A percentile compares a stretch with the other conserved stretches of the same genome.
These are phyloP conservation scores for Ammodytes marinus DNA, from an alignment of 2,113 vertebrate species.

Conservation along the genomic window DNA sequence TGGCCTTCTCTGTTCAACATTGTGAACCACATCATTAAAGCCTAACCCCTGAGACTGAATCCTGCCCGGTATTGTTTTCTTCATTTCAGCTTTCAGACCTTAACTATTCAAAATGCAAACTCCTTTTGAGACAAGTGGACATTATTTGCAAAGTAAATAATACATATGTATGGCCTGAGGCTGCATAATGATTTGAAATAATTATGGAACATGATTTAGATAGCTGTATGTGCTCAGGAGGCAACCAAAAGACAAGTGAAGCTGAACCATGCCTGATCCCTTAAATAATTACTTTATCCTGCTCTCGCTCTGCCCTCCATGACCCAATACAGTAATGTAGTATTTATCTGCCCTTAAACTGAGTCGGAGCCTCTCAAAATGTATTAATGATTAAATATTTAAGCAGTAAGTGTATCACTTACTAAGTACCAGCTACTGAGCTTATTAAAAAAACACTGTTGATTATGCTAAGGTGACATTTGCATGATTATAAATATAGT, in stretches of 20 bases:
- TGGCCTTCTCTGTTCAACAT: slow-evolving; percentile 12
- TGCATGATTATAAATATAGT: too few relatives aligned
- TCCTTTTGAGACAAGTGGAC: not conserved
- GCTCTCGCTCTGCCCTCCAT: not conserved
- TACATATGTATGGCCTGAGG: slow-evolving; percentile 2
- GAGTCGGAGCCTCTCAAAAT: not conserved
- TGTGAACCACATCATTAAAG: slow-evolving; percentile 36
- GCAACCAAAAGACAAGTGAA: slow-evolving; percentile 30
- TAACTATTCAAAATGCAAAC: not conserved
- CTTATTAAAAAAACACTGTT: too few relatives aligned
- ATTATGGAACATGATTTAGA: slow-evolving; percentile 17
- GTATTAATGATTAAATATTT: not conserved
- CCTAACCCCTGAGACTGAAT: slow-evolving; percentile 15
- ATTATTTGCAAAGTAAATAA: not conserved
- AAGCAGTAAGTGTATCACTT: too few relatives aligned
- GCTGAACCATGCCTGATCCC: slow-evolving; percentile 28
- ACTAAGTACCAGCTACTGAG: too few relatives aligned
- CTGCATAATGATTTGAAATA: slow-evolving; percentile 13
- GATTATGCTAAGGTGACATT: too few relatives aligned
- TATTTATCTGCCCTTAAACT: not conserved
- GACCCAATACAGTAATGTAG: not conserved
- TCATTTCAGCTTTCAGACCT: not conserved
- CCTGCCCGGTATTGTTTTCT: not conserved
- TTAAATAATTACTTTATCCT: slow-evolving; percentile 18
- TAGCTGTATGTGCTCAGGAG: slow-evolving; percentile 7